Base-by-base conservation (phyloP, 23 tunicate species). In the Oikopleura vanhoeffeni region DNA sequence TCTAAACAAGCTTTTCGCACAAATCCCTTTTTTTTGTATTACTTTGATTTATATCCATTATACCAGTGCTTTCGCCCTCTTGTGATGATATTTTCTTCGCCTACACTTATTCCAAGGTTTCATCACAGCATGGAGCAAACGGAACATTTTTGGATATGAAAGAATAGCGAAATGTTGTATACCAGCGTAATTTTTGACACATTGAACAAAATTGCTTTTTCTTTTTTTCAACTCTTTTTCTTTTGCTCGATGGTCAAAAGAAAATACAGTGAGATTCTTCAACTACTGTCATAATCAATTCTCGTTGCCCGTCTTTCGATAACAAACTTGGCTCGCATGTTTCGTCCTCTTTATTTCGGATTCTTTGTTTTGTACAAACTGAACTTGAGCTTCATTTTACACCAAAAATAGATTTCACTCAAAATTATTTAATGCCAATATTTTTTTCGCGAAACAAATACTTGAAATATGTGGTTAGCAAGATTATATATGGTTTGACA, bases 201-300 rank as follows among this genome's bases (percentile, higher is more conserved):
- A 91, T 0, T 84, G 41, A 57, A 83, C 90, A 57, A 40, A 35
- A 0, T 90, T 92, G 41, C 84, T 40, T 42, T 90, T 71, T 2
- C 85, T 76, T 0, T 84, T 84, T 83, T 95, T 95, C 76, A 85
- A 86, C 28, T 34, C 39, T 60, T 95, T 95, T 75, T 95, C 58
- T 89, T 28, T 85, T 95, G 99, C 76, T 95, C 99, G 0, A 95
- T 87, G 0, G 92, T 89, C 1, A n/a, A 95, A 76, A 24, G 96
- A 79, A 60, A 58, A 88, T 24, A 87, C 85, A 39, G n/a, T 84
- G 40, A 84, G 92, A 95, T 38, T 91, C 96, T 41, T 91, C 85
- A 27, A 85, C 88, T 13, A 95, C 96, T 0, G n/a, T 86, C 87
- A 95, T 91, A 95, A 27, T 76, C 40, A 67, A 84, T 85, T 18